Evolutionary conservation across 2,797 vertebrate species (phyloP), one percentile per base, ranked within the genome.

Genomic region (Chromobotia macracanthus): DNA sequence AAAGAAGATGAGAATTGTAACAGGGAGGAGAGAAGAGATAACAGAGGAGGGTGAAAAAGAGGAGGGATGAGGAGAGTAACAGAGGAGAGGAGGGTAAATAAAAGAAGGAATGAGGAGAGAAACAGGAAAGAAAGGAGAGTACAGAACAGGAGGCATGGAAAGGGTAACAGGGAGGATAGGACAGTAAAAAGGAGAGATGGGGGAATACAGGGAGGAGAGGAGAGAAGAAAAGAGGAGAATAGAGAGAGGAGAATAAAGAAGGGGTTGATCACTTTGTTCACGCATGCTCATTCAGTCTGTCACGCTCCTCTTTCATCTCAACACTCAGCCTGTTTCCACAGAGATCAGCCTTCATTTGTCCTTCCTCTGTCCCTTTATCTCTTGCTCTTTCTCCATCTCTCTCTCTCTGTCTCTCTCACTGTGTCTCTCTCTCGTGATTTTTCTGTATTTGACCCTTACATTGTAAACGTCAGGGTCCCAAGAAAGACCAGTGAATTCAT

Each of bases 281-380:
- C 18, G 5, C 50, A 51, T 51, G 50, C 50, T 51, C 16, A 51
- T 51, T 51, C 38, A 18, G 18, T 56, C 46, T 76, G 25, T 44
- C 23, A 67, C 66, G 50, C 25, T 70, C 35, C 65, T 60, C 75
- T 85, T 85, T 84, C 74, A 84, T 85, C 68, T 84, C 46, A 70
- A 75, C 72, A 68, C 75, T 83, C 76, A 73, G 55, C 19, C 79
- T 19, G 50, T 84, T 86, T 82, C 83, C 81, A 25, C 21, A 58
- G 58, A 28, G 25, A 61, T 61, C 58, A 61, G 15, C 25, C 58
- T 61, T 61, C 58, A 61, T 31, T 61, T 61, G 58, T 61, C 58
- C 25, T 60, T 61, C 13, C 58, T 60, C 56, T 60, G 56, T 19
- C 56, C 56, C 23, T 61, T 60, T 64, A 70, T 80, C 50, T 84